Evolutionary conservation across 2,888 invertebrate species (phyloP), one percentile per base, ranked within the genome.

Genomic region (Drosophila ochracea): DNA sequence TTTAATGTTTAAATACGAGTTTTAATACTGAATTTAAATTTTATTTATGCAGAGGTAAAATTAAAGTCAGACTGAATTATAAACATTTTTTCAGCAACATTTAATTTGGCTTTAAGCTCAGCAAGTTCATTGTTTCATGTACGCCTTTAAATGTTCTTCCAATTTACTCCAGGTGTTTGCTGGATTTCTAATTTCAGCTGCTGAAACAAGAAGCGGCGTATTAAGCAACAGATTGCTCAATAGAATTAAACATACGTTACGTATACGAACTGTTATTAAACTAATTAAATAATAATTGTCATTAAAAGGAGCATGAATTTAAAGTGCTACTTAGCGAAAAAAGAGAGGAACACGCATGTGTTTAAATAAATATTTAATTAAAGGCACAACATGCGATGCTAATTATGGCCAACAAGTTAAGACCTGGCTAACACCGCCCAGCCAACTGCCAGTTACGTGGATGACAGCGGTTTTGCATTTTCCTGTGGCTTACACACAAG

Each of bases 361-460:
- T 53, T 71, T 65, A 57, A 31, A 62, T 82, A 67, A 80, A 84
- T 86, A 81, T 83, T 84, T 83, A 84, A 84, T 89, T 81, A 83
- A 74, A 76, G 69, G 61, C 73, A 25, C 60, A 78, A 76, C 60
- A 73, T 73, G 78, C 68, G 68, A 62, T 30, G 68, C 77, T 77
- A 81, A 79, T 79, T 80, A 80, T 77, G 63, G 57, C 61, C 52
- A 62, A 55, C 65, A 65, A 53, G 53, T 16, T 58, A 43, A 57
- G 25, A 10, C 25, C 43, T 35, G 49, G 50, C 58, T 41, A 61
- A 60, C 33, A 58, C 30, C 41, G 21, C 11, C 49, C n/a, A 41
- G 55, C 35, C 21, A 68, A 58, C 68, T 69, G 70, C 19, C 70
- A 69, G 54, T 53, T 54, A 49, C 53, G 63, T 47, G 63, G 52